phyloP scores from a whole-genome alignment of 2,888 invertebrate genomes.

The Harpagoxenus sublaevis region DNA sequence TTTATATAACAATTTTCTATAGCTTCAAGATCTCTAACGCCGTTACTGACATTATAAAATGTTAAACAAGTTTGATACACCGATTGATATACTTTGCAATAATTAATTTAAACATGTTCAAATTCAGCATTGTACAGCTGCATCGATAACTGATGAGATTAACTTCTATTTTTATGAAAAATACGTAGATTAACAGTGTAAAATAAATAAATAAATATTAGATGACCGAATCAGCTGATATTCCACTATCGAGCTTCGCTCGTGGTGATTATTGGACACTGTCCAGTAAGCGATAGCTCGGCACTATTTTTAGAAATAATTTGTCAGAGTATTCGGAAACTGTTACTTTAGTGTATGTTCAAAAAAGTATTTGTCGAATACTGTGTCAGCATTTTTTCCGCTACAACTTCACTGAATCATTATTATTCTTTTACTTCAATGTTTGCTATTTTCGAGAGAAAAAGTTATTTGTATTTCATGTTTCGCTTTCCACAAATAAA shows the following conservation, averaged over 20 bases:
- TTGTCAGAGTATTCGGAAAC: conserved; percentile 25
- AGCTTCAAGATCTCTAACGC: background rate
- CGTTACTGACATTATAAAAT: background rate
- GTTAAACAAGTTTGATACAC: background rate
- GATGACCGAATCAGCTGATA: conserved; percentile 48
- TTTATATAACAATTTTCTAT: conserved; percentile 12
- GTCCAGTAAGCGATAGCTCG: conserved; percentile 66
- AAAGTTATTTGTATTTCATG: background rate
- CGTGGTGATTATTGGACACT: conserved; percentile 64
- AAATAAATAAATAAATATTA: conserved; percentile 31
- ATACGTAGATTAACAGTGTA: background rate
- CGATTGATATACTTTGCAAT: background rate
- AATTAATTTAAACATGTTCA: background rate
- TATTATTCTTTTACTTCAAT: conserved; percentile 1
- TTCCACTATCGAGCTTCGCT: conserved; percentile 24
- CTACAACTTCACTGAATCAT: background rate
- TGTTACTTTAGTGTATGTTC: background rate
- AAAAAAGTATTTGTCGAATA: background rate
- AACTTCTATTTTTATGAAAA: background rate
- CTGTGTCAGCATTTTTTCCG: background rate
- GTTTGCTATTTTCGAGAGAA: background rate
- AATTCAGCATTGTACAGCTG: background rate
- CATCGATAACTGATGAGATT: background rate
- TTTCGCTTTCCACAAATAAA: background rate
- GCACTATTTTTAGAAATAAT: conserved; percentile 70